A percentile compares a stretch with the other conserved stretches of the same genome.
These are phyloP conservation scores for Haemorhous mexicanus DNA, from an alignment of 2,113 vertebrate genomes.

Conservation along the genomic window DNA sequence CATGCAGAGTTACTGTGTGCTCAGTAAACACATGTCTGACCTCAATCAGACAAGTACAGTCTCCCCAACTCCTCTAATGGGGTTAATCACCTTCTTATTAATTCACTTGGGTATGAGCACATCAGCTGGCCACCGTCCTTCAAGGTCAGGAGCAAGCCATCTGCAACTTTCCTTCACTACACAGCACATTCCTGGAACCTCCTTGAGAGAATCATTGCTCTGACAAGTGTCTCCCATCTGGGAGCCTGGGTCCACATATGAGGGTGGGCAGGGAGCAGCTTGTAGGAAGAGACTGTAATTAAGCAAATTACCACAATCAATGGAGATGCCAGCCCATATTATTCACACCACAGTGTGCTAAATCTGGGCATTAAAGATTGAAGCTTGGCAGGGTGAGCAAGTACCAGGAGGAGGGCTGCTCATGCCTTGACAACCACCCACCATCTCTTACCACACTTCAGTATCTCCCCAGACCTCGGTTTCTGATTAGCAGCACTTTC, in stretches of 20 bases:
- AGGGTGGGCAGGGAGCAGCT: background rate
- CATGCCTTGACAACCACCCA: background rate
- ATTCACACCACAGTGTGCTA: background rate
- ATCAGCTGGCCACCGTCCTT: background rate
- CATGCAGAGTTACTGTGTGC: background rate
- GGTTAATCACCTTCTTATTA: slow-evolving; percentile 6
- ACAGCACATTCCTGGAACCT: background rate
- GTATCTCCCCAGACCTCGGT: background rate
- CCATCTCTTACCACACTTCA: background rate
- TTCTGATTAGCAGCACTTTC: background rate
- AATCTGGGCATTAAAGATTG: background rate
- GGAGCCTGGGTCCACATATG: background rate
- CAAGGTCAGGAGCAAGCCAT: background rate
- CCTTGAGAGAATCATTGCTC: background rate
- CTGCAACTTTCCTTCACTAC: background rate
- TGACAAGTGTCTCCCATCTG: background rate
- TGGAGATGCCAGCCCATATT: background rate
- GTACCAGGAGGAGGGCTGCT: background rate
- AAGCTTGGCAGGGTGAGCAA: background rate
- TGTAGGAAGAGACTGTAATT: slow-evolving; percentile 2
- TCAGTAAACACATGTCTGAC: background rate
- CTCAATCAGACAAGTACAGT: background rate
- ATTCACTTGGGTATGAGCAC: background rate
- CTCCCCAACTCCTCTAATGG: background rate
- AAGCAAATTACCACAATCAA: slow-evolving; percentile 3